Evolutionary conservation across 2,113 vertebrate species (phyloP).

Genomic region (Notiomystis cincta): DNA sequence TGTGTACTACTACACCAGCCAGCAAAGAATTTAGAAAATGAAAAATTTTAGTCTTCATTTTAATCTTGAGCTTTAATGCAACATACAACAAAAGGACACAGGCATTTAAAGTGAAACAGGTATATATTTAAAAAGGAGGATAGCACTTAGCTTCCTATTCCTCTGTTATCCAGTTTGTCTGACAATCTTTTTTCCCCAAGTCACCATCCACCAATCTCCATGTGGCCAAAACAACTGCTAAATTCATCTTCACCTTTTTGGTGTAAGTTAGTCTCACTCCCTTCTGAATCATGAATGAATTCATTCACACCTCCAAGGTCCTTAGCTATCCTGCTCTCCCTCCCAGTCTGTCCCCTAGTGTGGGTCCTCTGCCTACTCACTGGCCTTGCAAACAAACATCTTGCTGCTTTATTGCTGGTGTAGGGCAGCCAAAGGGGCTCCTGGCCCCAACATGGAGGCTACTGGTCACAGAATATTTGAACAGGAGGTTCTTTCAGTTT

Average conservation of each 20-base stretch:
- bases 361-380: neutral
- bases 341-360: rapidly evolving
- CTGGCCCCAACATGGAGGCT: neutral
- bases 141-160: neutral
- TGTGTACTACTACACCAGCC: rapidly evolving
- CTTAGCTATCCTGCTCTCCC: neutral
- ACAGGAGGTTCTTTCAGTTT: neutral
- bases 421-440: neutral
- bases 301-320: neutral
- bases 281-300: neutral
- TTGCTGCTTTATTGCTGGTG: neutral
- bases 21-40: neutral
- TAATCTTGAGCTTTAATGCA: neutral
- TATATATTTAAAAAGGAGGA: neutral
- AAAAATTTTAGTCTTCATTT: neutral
- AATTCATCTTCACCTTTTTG: neutral
- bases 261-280: neutral
- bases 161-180: neutral
- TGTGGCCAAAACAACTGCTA: neutral
- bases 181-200: neutral
- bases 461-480: neutral
- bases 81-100: neutral
- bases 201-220: neutral
- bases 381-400: neutral
- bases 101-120: neutral